Evolutionary conservation across 2,888 invertebrate genomes (phyloP), one percentile per base, ranked within the genome.

Genomic region (Stegana nigrithorax): DNA sequence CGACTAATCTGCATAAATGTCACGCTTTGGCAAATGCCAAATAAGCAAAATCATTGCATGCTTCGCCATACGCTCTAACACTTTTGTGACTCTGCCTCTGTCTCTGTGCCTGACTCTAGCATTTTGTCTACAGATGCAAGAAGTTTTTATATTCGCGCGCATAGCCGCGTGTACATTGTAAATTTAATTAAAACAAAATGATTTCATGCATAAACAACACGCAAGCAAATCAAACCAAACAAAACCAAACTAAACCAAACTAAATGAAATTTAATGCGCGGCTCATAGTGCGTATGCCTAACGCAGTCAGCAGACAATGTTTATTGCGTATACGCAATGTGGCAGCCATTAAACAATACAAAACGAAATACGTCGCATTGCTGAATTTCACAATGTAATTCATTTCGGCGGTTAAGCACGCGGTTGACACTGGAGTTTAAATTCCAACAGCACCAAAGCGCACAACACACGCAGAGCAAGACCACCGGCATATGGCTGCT

Each of bases 181-280:
- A 47, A 32, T 55, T 55, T 55, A 55, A 55, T 55, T 55, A 55
- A 55, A 55, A 55, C n/a, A 32, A 55, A 55, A 55, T 36, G 53
- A 55, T 55, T 55, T 21, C 10, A 27, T 12, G 36, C 53, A 55
- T 55, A 55, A 55, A 55, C 32, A 32, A 21, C 32, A 27, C 21
- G 21, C 21, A 32, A 21, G n/a, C n/a, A n/a, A n/a, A n/a, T n/a
- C n/a, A n/a, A n/a, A n/a, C n/a, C n/a, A n/a, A n/a, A n/a, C n/a
- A n/a, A n/a, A n/a, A n/a, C n/a, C n/a, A n/a, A n/a, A n/a, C n/a
- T n/a, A n/a, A n/a, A n/a, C n/a, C n/a, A n/a, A n/a, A n/a, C n/a
- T n/a, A n/a, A n/a, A n/a, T n/a, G n/a, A n/a, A n/a, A n/a, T n/a
- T 26, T 36, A 14, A 47, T 50, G n/a, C 6, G 25, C 1, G n/a